Conservation (phyloP, 30 jellyfish, hydroid and myxozoan species). For the Aurelia sp. region DNA sequence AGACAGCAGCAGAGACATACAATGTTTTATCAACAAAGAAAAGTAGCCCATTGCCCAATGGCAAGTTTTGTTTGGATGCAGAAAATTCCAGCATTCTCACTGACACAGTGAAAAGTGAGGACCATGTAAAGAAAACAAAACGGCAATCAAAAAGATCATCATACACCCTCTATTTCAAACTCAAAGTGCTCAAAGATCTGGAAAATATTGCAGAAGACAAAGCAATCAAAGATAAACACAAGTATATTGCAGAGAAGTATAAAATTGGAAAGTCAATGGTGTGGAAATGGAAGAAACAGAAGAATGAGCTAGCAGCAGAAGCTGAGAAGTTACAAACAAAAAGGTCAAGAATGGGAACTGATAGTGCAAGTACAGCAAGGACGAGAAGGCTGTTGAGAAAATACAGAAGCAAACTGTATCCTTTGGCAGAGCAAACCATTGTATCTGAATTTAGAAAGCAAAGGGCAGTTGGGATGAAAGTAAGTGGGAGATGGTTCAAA, state of each 20-base stretch:
- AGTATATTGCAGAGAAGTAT: conserved; percentile 21
- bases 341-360: conserved; percentile 40
- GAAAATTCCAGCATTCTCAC: not conserved
- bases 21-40: too few species aligned
- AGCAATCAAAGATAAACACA: conserved; percentile 25
- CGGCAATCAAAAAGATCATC: conserved; percentile 4
- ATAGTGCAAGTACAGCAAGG: conserved; percentile 32
- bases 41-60: too few species aligned
- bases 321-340: conserved; percentile 27
- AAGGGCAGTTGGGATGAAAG: conserved; percentile 20
- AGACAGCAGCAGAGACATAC: too few species aligned
- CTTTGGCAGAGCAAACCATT: conserved; percentile 44
- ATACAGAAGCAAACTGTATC: conserved; percentile 6
- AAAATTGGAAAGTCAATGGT: conserved; percentile 38
- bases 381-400: conserved; percentile 39
- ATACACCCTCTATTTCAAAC: conserved; percentile 27
- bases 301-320: conserved; percentile 39
- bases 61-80: too few species aligned
- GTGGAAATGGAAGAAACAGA: conserved; percentile 61
- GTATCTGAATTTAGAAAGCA: conserved; percentile 32
- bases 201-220: not conserved
- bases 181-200: conserved; percentile 3
- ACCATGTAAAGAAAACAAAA: not conserved
- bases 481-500: conserved; percentile 35
- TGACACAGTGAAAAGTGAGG: too few species aligned